Evolutionary conservation across 1,140 invertebrate genomes (phyloP), one percentile per base, ranked within the genome.

Genomic region (Drosophila dunni): DNA sequence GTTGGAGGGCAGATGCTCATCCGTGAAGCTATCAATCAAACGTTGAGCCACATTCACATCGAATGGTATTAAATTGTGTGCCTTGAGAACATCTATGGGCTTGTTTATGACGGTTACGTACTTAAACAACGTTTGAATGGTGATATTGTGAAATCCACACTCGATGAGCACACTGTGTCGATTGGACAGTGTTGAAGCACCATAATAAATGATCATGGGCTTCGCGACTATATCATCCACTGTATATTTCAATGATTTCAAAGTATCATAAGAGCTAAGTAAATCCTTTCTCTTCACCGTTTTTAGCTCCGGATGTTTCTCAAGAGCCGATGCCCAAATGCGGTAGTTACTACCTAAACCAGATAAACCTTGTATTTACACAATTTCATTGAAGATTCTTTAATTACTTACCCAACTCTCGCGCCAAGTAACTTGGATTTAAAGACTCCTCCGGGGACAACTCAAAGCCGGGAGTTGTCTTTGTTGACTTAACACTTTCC

Each of bases 171-270:
- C 93, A 77, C 92, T 93, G 54, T 93, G 93, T 75, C 94, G 93
- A 82, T 94, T 94, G 11, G 93, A 92, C 64, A 94, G 84, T 34
- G 93, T 94, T 57, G 93, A 91, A 6, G 92, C 91, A 70, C 94
- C 93, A 82, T 93, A 93, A 45, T 92, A 92, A 42, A 94, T 93
- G 6, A 94, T 81, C 90, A 93, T 93, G n/a, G 93, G 93, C 62
- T 94, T 90, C 9, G 89, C 20, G 17, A 93, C 89, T 6, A 94
- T 93, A 33, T 93, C 93, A 33, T 92, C 72, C 0, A 92, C 75
- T 11, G 79, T 92, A 24, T 94, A 92, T 0, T 77, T 69, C n/a
- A 91, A 44, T 1, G 74, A 78, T 44, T 88, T 91, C 1, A 92
- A 53, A 0, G 73, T 63, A 17, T 91, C 71, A 8, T 65, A 82